phyloP scores from a whole-genome alignment of 2,888 invertebrate species.

The Loripinus fragilis region DNA sequence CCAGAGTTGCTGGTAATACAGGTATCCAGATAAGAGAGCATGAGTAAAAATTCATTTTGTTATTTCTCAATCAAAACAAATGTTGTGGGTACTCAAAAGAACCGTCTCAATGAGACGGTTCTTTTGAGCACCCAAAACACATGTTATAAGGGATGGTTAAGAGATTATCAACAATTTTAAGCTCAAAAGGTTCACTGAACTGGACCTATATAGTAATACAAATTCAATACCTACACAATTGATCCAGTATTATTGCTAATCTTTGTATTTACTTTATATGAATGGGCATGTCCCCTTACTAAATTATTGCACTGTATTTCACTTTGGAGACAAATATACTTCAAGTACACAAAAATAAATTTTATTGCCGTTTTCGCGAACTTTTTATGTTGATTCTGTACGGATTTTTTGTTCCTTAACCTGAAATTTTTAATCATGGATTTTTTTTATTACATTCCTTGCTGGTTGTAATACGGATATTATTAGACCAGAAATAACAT shows the following conservation, averaged over 20 bases:
- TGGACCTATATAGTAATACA: too few relatives aligned
- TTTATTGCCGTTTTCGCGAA: neutral
- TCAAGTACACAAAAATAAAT: neutral
- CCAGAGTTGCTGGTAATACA: too few relatives aligned
- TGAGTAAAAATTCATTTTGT: too few relatives aligned
- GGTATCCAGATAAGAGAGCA: too few relatives aligned
- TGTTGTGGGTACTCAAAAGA: too few relatives aligned
- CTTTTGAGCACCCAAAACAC: too few relatives aligned
- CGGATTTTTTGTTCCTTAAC: neutral
- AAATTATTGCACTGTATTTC: constrained; percentile 29
- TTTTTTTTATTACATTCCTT: neutral
- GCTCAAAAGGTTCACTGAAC: too few relatives aligned
- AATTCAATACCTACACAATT: constrained; percentile 14
- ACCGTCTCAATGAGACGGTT: too few relatives aligned
- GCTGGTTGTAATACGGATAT: neutral
- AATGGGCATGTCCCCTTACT: constrained; percentile 41
- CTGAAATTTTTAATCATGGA: neutral
- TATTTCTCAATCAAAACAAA: too few relatives aligned
- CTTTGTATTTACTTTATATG: constrained; percentile 50
- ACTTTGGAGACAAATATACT: constrained; percentile 7
- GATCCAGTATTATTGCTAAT: constrained; percentile 33
- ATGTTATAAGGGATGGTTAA: too few relatives aligned
- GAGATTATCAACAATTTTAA: too few relatives aligned
- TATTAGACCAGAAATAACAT: neutral
- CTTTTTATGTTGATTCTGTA: neutral